A percentile compares a stretch with the other conserved stretches of the same genome.
Conservation (phyloP, 2,888 invertebrate genomes). For the Platyscelio sp. region DNA sequence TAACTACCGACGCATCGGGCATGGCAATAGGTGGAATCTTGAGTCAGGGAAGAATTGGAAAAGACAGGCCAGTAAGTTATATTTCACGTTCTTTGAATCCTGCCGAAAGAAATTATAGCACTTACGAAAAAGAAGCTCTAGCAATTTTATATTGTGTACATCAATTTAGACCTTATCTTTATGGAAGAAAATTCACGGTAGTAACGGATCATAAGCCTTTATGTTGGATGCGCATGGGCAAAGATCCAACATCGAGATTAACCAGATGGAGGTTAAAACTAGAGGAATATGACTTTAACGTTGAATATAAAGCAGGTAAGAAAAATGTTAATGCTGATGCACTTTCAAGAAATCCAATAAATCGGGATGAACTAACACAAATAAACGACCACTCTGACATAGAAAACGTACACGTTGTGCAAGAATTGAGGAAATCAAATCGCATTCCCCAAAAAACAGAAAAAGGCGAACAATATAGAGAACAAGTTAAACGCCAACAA, state of each 20-base stretch:
- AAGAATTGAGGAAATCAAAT: no score
- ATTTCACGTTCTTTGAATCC: neutral
- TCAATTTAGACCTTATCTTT: neutral
- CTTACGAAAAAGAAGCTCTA: neutral
- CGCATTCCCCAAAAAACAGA: no score
- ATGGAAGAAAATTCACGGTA: neutral
- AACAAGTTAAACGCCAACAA: no score
- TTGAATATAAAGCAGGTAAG: conserved; percentile 9
- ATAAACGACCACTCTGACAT: no score
- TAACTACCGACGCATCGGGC: neutral
- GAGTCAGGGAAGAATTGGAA: conserved; percentile 41
- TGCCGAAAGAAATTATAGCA: neutral
- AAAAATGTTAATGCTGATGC: conserved; percentile 10
- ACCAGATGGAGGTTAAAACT: neutral
- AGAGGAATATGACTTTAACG: neutral
- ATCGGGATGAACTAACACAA: no score
- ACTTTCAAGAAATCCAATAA: neutral
- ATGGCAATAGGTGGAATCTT: neutral
- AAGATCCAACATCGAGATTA: neutral
- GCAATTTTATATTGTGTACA: neutral
- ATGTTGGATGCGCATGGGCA: neutral
- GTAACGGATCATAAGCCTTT: conserved; percentile 31
- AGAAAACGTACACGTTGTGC: no score
- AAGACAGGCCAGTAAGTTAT: neutral
- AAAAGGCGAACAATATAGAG: no score